Evolutionary conservation across 2,113 vertebrate genomes (phyloP).

Genomic region (Capreolus pygargus): DNA sequence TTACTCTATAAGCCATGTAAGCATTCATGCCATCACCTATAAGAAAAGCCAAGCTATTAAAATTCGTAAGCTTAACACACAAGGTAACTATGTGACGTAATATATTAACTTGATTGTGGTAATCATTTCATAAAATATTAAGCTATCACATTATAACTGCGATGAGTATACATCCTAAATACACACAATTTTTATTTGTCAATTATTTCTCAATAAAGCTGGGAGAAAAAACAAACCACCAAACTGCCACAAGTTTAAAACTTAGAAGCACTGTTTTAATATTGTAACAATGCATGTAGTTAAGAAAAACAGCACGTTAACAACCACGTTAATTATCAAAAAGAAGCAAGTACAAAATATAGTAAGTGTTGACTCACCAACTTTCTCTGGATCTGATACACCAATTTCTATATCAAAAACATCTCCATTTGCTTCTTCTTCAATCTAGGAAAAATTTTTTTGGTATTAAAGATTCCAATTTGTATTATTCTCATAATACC

Average conservation of each 20-base stretch:
- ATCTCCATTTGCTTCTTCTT: conserved; percentile 92
- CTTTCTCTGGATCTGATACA: conserved; percentile 99
- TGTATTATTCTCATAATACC: not conserved
- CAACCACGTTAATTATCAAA: not conserved
- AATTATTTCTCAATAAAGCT: not conserved
- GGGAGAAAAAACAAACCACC: not conserved
- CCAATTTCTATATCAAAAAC: conserved; percentile 93
- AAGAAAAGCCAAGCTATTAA: conserved; percentile 66
- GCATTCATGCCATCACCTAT: conserved; percentile 98
- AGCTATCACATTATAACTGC: not conserved
- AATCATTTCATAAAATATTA: not conserved
- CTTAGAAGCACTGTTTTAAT: conserved; percentile 17
- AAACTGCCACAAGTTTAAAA: not conserved
- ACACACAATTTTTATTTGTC: not conserved
- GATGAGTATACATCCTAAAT: not conserved
- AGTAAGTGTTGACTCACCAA: conserved; percentile 85
- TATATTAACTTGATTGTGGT: not conserved
- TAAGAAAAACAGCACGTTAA: not conserved
- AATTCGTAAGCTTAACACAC: not conserved
- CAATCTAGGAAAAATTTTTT: conserved; percentile 82
- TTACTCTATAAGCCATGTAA: conserved; percentile 98
- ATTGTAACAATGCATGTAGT: not conserved
- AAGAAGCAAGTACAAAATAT: not conserved
- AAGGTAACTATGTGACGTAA: not conserved
- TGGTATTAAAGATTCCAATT: conserved; percentile 19